Conservation (phyloP, 2,888 invertebrate species). For the Tiliacea citrago region DNA sequence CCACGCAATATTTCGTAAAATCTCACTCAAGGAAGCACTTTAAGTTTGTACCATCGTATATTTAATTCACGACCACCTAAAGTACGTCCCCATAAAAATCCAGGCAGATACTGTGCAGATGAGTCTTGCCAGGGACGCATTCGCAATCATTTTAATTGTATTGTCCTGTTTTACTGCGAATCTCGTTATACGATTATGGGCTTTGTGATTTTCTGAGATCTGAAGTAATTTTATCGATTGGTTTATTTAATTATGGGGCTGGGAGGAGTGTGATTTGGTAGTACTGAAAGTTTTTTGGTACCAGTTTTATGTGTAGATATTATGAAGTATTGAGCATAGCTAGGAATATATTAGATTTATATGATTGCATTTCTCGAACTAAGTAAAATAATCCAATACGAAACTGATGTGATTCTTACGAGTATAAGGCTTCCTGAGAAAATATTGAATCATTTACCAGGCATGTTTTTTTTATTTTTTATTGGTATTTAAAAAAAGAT, state of each 20-base stretch:
- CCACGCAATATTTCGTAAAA: constrained; percentile 86
- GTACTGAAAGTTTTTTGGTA: constrained; percentile 8
- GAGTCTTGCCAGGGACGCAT: constrained; percentile 86
- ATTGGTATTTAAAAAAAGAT: too few species aligned
- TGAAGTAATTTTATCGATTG: constrained; percentile 75
- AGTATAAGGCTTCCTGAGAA: too few species aligned
- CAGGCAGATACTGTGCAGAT: constrained; percentile 89
- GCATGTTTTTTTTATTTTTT: too few species aligned
- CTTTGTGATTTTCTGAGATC: constrained; percentile 67
- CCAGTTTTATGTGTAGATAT: not conserved
- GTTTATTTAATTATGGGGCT: constrained; percentile 64
- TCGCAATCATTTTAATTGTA: constrained; percentile 86
- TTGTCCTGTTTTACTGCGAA: constrained; percentile 89
- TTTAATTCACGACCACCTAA: constrained; percentile 88
- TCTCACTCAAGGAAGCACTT: constrained; percentile 88
- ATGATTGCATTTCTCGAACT: too few species aligned
- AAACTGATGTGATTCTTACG: too few species aligned
- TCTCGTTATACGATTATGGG: constrained; percentile 88
- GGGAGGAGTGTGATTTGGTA: constrained; percentile 55
- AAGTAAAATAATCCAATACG: not conserved
- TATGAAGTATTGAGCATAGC: not conserved
- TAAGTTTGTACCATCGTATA: constrained; percentile 87
- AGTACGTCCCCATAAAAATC: constrained; percentile 90
- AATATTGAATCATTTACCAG: not conserved
- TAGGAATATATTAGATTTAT: too few species aligned